Evolutionary conservation across 2,113 vertebrate species (phyloP).

Genomic region (Hyperopisus bebe): DNA sequence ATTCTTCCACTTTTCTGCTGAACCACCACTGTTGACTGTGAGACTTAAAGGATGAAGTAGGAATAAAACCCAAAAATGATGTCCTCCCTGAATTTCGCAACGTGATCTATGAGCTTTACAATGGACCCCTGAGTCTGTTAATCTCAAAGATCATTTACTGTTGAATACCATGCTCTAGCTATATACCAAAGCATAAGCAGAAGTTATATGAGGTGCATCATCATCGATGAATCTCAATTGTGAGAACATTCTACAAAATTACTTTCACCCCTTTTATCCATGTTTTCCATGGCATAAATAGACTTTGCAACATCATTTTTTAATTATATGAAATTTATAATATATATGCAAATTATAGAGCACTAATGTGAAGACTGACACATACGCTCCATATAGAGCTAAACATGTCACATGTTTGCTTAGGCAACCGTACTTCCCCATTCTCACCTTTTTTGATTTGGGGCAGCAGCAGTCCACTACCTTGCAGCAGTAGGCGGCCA

Average conservation of each 20-base stretch:
- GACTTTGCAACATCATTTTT: not conserved
- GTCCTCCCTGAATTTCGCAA: not conserved
- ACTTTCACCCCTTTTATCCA: not conserved
- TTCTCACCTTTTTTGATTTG: conserved; percentile 48
- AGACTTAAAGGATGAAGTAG: not conserved
- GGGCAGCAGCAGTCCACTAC: conserved; percentile 54
- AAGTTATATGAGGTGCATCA: not conserved
- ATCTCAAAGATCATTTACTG: not conserved
- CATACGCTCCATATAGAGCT: not conserved
- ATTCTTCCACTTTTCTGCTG: not conserved
- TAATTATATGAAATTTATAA: not conserved
- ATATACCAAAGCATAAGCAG: not conserved
- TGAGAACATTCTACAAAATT: not conserved
- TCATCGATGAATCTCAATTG: not conserved
- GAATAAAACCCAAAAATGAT: not conserved
- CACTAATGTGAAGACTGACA: not conserved
- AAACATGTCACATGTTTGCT: not conserved
- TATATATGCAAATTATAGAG: not conserved
- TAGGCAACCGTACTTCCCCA: not conserved
- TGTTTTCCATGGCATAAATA: not conserved
- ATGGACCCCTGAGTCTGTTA: not conserved
- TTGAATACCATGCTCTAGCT: not conserved
- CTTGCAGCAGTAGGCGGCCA: conserved; percentile 58
- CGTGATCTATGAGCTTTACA: not conserved
- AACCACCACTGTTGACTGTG: not conserved